These are phyloP conservation scores for Nycticebus coucang DNA, from an alignment of 2,113 vertebrate species.

Conservation along the genomic window DNA sequence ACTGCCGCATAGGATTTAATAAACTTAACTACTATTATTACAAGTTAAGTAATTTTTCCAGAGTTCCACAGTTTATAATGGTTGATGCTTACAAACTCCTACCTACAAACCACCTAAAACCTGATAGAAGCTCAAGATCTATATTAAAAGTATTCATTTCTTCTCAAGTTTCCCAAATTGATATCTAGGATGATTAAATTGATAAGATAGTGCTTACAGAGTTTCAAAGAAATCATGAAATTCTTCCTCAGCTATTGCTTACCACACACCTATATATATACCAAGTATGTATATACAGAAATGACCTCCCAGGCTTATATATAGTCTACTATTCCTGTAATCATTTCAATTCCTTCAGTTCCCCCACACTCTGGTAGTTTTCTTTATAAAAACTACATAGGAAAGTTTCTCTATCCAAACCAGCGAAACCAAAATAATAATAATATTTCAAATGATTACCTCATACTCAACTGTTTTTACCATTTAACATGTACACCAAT, in stretches of 20 bases:
- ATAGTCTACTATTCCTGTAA: neutral
- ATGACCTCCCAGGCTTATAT: neutral
- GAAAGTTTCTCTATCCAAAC: neutral
- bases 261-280: neutral
- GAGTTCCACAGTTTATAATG: neutral
- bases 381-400: neutral
- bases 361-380: neutral
- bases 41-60: neutral
- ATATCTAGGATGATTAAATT: neutral
- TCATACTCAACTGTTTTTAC: neutral
- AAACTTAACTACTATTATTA: too few species aligned
- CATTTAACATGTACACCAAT: neutral
- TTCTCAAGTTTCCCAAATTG: constrained; percentile 18
- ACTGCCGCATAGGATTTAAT: neutral
- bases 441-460: neutral
- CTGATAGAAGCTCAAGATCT: neutral
- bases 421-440: neutral
- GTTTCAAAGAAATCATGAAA: constrained; percentile 33
- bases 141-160: neutral
- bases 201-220: neutral
- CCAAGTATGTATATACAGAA: neutral
- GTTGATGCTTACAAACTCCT: neutral
- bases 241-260: neutral
- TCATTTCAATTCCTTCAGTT: neutral
- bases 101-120: neutral